phyloP scores from a whole-genome alignment of 2,888 invertebrate species.

The Germaria angustata region DNA sequence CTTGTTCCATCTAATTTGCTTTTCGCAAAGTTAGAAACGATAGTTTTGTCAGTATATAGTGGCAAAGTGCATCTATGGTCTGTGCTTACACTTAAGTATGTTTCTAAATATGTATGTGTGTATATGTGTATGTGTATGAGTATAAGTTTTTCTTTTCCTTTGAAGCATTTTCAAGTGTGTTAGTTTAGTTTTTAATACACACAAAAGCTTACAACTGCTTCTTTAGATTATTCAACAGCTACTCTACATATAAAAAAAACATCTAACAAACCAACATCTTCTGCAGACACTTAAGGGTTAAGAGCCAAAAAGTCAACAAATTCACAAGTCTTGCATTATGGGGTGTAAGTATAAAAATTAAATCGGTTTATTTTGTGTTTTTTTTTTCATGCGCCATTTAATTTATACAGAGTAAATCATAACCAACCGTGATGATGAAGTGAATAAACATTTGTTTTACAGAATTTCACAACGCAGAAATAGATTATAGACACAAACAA shows the following conservation, averaged over 20 bases:
- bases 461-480: conserved; percentile 39
- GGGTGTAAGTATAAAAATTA: conserved; percentile 66
- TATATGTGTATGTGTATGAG: background rate
- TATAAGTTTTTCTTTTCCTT: background rate
- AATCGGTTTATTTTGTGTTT: conserved; percentile 51
- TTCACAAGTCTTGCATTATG: conserved; percentile 66
- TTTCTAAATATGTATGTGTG: conserved; percentile 2
- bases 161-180: conserved; percentile 44
- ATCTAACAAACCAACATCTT: conserved; percentile 15
- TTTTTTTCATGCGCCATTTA: conserved; percentile 60
- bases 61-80: background rate
- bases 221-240: conserved; percentile 40
- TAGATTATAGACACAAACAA: conserved; percentile 16
- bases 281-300: conserved; percentile 60
- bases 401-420: conserved; percentile 62
- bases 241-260: conserved; percentile 5
- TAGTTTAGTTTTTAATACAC: conserved; percentile 59
- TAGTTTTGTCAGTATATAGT: conserved; percentile 39
- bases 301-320: conserved; percentile 67
- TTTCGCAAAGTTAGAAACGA: conserved; percentile 49
- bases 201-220: conserved; percentile 40
- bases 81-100: conserved; percentile 2
- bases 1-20: conserved; percentile 67
- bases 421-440: conserved; percentile 61
- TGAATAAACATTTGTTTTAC: conserved; percentile 49